Base-by-base conservation (phyloP, 2,888 invertebrate genomes). In the Aricia artaxerxes region DNA sequence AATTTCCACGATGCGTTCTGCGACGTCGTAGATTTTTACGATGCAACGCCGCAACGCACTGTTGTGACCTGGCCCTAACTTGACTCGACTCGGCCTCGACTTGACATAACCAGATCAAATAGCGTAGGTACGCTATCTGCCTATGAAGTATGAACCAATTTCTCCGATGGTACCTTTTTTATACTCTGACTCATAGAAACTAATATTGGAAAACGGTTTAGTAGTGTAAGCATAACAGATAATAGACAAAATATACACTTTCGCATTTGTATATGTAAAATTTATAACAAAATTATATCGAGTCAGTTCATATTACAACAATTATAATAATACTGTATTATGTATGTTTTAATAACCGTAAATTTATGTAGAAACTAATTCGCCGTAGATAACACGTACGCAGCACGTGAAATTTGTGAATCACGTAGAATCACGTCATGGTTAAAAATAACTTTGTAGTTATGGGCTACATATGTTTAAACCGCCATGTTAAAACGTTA, bases 341-440 rank as follows among this genome's bases (percentile, higher is more conserved):
- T 35, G 64, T 69, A 69, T 69, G 24, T 69, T 69, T 38, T 38
- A 35, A 31, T 31, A 4, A 69, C 13, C 69, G 13, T 69, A 69
- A 69, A 38, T 35, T 69, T 38, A 69, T 35, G 69, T 69, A 35
- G 31, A 69, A 69, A 69, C 35, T 35, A 38, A 69, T 69, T 69
- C 35, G 35, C 13, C 16, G 69, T 69, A 16, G 69, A 69, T 69
- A 69, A 35, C 69, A 69, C 35, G 35, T 35, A 35, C 35, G 35
- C 69, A 69, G 69, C 64, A 64, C 64, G 64, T 69, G 13, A 69
- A 69, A 69, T 69, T 35, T 13, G 69, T 69, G 69, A 69, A 69
- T 69, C 69, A 69, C 69, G 69, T 69, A 69, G 69, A 69, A 31
- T 69, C 69, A 69, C 69, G 69, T 38, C 69, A 69, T 69, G 35